Conservation (phyloP, 2,888 invertebrate genomes). For the Ornithoptera priamus region DNA sequence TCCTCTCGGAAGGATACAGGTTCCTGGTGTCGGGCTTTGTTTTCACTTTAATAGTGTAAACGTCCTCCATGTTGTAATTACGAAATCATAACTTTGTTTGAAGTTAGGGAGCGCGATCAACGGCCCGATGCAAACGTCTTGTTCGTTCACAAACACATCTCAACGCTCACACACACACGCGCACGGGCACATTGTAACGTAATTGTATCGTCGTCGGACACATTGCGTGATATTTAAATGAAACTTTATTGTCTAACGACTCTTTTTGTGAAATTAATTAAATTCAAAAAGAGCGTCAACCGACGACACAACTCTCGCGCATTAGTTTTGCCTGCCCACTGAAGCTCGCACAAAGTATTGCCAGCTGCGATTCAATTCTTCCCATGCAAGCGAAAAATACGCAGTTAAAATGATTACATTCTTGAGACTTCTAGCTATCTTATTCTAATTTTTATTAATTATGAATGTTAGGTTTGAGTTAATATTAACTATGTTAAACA, state of each 20-base stretch:
- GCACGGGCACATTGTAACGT: slow-evolving; percentile 9
- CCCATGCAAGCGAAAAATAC: background rate
- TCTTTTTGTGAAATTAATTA: slow-evolving; percentile 31
- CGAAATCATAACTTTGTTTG: slow-evolving; percentile 40
- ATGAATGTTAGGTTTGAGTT: too few relatives aligned
- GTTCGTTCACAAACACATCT: slow-evolving; percentile 25
- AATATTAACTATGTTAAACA: too few relatives aligned
- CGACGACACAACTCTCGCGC: slow-evolving; percentile 37
- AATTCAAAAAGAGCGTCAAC: slow-evolving; percentile 27
- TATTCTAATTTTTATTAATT: too few relatives aligned
- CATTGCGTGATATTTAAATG: slow-evolving; percentile 21
- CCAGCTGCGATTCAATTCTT: slow-evolving; percentile 16
- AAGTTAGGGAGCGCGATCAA: slow-evolving; percentile 18
- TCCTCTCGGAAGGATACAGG: slow-evolving; percentile 82
- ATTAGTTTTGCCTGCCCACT: slow-evolving; percentile 39
- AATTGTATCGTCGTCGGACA: slow-evolving; percentile 28
- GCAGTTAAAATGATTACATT: too few relatives aligned
- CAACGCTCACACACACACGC: slow-evolving; percentile 22
- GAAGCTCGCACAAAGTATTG: slow-evolving; percentile 37
- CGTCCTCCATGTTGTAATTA: slow-evolving; percentile 80
- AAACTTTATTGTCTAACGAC: slow-evolving; percentile 32
- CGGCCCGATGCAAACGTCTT: slow-evolving; percentile 11
- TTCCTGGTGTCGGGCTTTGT: slow-evolving; percentile 80
- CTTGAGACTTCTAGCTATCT: too few relatives aligned
- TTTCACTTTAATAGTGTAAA: slow-evolving; percentile 84